Conservation (phyloP, 2,113 vertebrate genomes). For the Clarias gariepinus region DNA sequence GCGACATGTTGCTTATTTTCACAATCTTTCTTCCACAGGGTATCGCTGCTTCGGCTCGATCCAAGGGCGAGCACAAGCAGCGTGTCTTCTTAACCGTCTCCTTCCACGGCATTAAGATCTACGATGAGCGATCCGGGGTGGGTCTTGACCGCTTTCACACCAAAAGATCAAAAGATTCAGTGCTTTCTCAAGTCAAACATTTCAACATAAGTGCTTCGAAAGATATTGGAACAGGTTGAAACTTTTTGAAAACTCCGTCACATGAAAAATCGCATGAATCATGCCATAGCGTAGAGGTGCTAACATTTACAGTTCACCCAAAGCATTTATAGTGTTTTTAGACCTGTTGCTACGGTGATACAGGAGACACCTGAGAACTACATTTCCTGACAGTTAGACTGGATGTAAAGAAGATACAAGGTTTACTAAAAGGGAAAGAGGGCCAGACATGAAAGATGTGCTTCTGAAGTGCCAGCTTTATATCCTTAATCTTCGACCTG, state of each 20-base stretch:
- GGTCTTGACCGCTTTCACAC: conserved; percentile 64
- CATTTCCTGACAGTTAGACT: background rate
- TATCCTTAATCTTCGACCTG: background rate
- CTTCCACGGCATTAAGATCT: conserved; percentile 98
- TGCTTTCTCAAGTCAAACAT: background rate
- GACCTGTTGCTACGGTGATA: background rate
- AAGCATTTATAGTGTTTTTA: background rate
- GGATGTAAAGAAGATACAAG: background rate
- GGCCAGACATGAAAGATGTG: background rate
- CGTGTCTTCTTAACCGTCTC: conserved; percentile 95
- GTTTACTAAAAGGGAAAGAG: background rate
- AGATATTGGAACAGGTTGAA: background rate
- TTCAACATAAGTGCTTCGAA: background rate
- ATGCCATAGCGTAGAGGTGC: background rate
- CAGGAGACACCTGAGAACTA: background rate
- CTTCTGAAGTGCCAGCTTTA: background rate
- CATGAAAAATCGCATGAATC: background rate
- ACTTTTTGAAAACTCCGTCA: background rate
- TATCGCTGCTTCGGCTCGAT: conserved; percentile 90
- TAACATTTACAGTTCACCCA: background rate
- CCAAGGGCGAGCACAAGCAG: conserved; percentile 98
- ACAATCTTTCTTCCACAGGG: conserved; percentile 75
- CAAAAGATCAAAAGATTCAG: background rate
- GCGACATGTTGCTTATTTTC: background rate
- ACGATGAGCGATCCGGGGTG: conserved; percentile 97